Conservation (phyloP, 2,797 vertebrate species). For the Scomberomorus guttatus region DNA sequence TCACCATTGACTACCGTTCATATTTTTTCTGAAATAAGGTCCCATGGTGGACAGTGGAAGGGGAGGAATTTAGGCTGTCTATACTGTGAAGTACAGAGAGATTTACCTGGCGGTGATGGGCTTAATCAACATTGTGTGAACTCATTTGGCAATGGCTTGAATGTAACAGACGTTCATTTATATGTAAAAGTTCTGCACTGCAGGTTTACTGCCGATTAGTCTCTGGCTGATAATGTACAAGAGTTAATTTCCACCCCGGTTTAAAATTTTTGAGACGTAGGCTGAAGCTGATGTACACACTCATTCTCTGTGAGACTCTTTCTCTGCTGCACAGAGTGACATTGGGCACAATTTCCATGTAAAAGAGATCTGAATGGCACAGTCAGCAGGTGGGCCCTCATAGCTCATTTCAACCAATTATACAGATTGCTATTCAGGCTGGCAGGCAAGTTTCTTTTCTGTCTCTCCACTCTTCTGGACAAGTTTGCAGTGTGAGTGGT, state of each 20-base stretch:
- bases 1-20: too few relatives aligned
- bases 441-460: slow-evolving; percentile 62
- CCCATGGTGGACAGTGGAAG: too few relatives aligned
- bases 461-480: slow-evolving; percentile 37
- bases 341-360: slow-evolving; percentile 62
- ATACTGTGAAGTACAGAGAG: too few relatives aligned
- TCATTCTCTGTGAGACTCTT: slow-evolving; percentile 19
- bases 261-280: not conserved
- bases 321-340: slow-evolving; percentile 37
- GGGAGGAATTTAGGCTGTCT: too few relatives aligned
- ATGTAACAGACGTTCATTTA: too few relatives aligned
- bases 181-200: too few relatives aligned
- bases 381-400: slow-evolving; percentile 72
- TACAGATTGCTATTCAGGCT: slow-evolving; percentile 57
- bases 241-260: not conserved
- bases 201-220: not conserved
- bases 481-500: slow-evolving; percentile 44
- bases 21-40: too few relatives aligned
- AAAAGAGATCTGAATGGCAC: slow-evolving; percentile 64
- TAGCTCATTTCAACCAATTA: slow-evolving; percentile 80
- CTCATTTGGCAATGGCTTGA: too few relatives aligned
- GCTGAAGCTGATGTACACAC: slow-evolving; percentile 9
- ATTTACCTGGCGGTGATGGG: too few relatives aligned
- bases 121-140: too few relatives aligned
- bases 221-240: not conserved